These are phyloP conservation scores for Stenodera caucasica DNA, from an alignment of 2,888 invertebrate genomes.

Conservation along the genomic window DNA sequence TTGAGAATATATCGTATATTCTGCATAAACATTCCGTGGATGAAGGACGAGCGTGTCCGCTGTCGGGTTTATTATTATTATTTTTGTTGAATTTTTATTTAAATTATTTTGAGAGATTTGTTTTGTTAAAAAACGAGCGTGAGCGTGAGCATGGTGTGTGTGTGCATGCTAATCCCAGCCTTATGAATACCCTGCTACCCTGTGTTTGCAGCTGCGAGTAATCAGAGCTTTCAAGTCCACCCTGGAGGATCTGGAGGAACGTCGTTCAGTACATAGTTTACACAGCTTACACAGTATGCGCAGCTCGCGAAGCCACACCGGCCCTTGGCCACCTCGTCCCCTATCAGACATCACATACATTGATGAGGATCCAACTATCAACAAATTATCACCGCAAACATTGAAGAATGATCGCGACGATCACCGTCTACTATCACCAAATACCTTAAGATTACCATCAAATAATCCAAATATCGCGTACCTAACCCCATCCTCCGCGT, in stretches of 20 bases:
- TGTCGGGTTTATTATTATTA: constrained; percentile 30
- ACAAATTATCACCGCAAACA: constrained; percentile 51
- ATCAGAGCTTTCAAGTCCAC: constrained; percentile 99
- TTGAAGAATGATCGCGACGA: constrained; percentile 52
- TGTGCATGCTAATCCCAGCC: constrained; percentile 54
- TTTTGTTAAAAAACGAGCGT: constrained; percentile 23
- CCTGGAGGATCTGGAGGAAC: constrained; percentile 99
- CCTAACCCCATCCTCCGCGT: constrained; percentile 60
- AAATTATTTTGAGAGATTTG: constrained; percentile 14
- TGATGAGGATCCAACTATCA: constrained; percentile 55
- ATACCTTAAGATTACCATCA: constrained; percentile 58
- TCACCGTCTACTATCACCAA: constrained; percentile 54
- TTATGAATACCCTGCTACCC: constrained; percentile 59
- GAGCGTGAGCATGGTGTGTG: constrained; percentile 41
- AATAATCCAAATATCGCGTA: constrained; percentile 60
- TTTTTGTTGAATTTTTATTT: constrained; percentile 14
- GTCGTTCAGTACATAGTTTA: constrained; percentile 97
- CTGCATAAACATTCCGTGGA: background rate
- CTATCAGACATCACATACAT: constrained; percentile 80
- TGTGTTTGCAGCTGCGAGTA: constrained; percentile 97
- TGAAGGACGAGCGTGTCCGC: constrained; percentile 32
- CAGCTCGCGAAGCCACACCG: constrained; percentile 75
- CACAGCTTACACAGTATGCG: constrained; percentile 88
- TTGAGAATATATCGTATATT: background rate
- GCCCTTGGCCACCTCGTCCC: constrained; percentile 65